Base-by-base conservation (phyloP, 2,888 invertebrate species). In the Andrena bicolor region DNA sequence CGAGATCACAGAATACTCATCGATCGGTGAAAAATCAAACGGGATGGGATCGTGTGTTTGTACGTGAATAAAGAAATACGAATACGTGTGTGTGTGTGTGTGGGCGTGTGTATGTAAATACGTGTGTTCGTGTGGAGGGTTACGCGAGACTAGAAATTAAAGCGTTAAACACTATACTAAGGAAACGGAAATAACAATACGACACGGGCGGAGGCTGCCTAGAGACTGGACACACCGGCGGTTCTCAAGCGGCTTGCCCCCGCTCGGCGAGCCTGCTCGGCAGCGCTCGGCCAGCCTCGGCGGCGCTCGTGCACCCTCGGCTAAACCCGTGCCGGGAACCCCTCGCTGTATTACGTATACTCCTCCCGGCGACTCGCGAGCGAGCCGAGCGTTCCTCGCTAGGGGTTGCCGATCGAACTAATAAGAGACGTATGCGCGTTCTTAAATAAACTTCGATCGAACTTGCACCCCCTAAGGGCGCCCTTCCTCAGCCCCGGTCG, bases 131-230 rank as follows among this genome's bases (percentile, higher is more conserved):
- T 74, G 60, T 60, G 56, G 56, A 68, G 68, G 66, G 80, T 80
- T 79, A 79, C 76, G 70, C 74, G 81, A 86, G 82, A 83, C 83
- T 82, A 87, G 85, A 88, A 88, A 88, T 88, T 83, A 88, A 88
- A 88, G 87, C 87, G 85, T 84, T 87, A 87, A 88, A 88, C 89
- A 91, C 91, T 92, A 92, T 84, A 92, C 92, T 92, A 92, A 91
- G 88, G 88, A 92, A 92, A 92, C 90, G 91, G 91, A 88, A 88
- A 90, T 81, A 91, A 91, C 90, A 87, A 92, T 86, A 87, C 90
- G 89, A 86, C 87, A 89, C 91, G 91, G 90, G 90, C 91, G 91
- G 91, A 90, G 92, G 92, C 92, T 93, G 92, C 90, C 90, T 91
- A 90, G 88, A 90, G 91, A 92, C 91, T 91, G 89, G 87, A 86